phyloP scores from a whole-genome alignment of 2,113 vertebrate genomes.

The Zosterops hypoxanthus region DNA sequence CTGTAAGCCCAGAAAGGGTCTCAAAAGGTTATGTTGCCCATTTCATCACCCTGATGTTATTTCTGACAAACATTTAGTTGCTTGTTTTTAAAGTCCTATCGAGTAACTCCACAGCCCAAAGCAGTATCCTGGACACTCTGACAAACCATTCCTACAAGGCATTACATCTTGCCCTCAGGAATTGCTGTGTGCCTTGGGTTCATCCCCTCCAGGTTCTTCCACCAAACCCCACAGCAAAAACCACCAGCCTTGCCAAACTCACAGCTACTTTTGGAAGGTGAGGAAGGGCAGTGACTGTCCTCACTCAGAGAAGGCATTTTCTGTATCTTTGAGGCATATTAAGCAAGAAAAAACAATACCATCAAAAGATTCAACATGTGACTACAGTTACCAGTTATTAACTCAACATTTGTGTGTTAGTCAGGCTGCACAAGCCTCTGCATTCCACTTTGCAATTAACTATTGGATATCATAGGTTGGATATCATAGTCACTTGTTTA shows the following conservation, averaged over 20 bases:
- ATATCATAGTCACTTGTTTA: not conserved
- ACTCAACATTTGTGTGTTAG: not conserved
- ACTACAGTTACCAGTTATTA: not conserved
- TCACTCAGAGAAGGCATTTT: not conserved
- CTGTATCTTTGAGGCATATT: not conserved
- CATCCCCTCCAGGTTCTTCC: not conserved
- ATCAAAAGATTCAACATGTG: not conserved
- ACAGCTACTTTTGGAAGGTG: accelerated
- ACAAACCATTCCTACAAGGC: accelerated
- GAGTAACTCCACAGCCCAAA: not conserved
- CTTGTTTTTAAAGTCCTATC: not conserved
- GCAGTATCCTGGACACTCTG: not conserved
- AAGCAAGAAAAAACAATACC: not conserved
- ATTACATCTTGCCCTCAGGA: not conserved
- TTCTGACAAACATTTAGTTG: not conserved
- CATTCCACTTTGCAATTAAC: not conserved
- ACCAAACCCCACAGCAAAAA: not conserved
- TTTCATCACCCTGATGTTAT: not conserved
- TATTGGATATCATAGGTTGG: not conserved
- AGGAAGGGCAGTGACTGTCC: not conserved
- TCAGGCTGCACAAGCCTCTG: not conserved
- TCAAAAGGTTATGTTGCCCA: accelerated
- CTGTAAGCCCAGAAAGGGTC: not conserved
- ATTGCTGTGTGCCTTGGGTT: accelerated
- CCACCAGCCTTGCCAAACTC: not conserved